Evolutionary conservation across 2,888 invertebrate species (phyloP).

Genomic region (Atherix ibis): DNA sequence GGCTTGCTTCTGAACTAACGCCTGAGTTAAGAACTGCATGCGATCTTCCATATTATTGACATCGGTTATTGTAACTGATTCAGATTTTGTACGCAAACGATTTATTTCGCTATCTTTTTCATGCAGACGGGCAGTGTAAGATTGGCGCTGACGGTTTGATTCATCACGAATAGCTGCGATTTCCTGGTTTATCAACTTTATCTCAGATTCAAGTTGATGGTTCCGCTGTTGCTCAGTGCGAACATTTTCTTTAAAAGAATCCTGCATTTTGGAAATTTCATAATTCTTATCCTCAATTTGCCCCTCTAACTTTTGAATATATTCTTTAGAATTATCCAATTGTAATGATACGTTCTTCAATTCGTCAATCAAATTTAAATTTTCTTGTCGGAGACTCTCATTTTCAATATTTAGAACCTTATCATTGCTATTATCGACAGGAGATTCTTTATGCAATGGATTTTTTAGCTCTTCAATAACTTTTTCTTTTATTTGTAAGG

Average conservation of each 20-base stretch:
- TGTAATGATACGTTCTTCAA: conserved; percentile 17
- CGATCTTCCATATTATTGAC: conserved; percentile 24
- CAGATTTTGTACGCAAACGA: conserved; percentile 31
- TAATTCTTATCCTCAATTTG: conserved; percentile 5
- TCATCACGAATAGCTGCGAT: conserved; percentile 28
- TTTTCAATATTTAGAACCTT: conserved; percentile 40
- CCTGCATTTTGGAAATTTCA: conserved; percentile 3
- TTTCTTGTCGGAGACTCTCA: conserved; percentile 36
- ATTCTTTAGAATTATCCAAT: conserved; percentile 11
- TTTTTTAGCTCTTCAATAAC: conserved; percentile 45
- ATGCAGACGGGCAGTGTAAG: conserved; percentile 19
- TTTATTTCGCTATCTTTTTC: conserved; percentile 39
- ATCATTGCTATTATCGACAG: conserved; percentile 19
- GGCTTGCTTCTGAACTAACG: conserved; percentile 71
- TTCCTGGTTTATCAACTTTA: conserved; percentile 29
- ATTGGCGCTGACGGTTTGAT: conserved; percentile 24
- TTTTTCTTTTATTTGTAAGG: conserved; percentile 60
- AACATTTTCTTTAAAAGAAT: conserved; percentile 19
- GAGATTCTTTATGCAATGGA: conserved; percentile 7
- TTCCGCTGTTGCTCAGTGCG: conserved; percentile 34
- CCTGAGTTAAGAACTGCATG: conserved; percentile 55
- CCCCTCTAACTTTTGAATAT: conserved; percentile 8
- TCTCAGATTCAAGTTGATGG: conserved; percentile 26
- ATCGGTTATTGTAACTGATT: conserved; percentile 17
- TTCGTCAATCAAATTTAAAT: conserved; percentile 19